Evolutionary conservation across 1,140 invertebrate species (phyloP).

Genomic region (Goniozus legneri): DNA sequence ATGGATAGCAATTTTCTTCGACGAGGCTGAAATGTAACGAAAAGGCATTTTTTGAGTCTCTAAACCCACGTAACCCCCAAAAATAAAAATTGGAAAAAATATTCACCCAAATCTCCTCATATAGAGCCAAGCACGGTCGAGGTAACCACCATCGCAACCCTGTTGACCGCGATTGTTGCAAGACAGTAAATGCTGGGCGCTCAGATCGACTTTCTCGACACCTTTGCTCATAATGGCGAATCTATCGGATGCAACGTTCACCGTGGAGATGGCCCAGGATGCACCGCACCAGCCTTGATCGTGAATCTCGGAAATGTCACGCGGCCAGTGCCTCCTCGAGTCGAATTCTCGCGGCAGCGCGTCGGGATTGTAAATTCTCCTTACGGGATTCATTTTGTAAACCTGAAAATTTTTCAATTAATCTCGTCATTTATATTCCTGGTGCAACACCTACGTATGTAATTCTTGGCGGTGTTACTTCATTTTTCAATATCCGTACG

Average conservation of each 20-base stretch:
- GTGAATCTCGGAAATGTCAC: conserved; percentile 65
- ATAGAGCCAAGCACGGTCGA: conserved; percentile 89
- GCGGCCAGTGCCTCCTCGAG: conserved; percentile 69
- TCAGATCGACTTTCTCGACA: conserved; percentile 65
- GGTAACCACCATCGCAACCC: conserved; percentile 81
- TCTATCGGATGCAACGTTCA: conserved; percentile 74
- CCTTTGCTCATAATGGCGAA: conserved; percentile 81
- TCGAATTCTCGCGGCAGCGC: conserved; percentile 70
- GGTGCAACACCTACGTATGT: no score
- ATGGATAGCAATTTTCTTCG: conserved; percentile 79
- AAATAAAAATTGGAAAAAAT: not conserved
- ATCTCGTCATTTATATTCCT: no score
- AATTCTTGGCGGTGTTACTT: no score
- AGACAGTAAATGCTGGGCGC: conserved; percentile 81
- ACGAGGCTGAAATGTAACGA: conserved; percentile 64
- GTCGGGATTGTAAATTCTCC: conserved; percentile 58
- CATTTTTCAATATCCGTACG: no score
- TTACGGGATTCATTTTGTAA: conserved; percentile 67
- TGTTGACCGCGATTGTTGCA: conserved; percentile 75
- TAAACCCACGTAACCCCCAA: not conserved
- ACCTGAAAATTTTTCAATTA: conserved; percentile 50
- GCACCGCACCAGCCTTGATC: conserved; percentile 92
- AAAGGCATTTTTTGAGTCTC: not conserved
- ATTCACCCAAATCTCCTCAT: conserved; percentile 77
- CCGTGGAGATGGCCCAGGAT: conserved; percentile 89